Conservation (phyloP, 2,888 invertebrate genomes). For the Acanthosepion esculentum region DNA sequence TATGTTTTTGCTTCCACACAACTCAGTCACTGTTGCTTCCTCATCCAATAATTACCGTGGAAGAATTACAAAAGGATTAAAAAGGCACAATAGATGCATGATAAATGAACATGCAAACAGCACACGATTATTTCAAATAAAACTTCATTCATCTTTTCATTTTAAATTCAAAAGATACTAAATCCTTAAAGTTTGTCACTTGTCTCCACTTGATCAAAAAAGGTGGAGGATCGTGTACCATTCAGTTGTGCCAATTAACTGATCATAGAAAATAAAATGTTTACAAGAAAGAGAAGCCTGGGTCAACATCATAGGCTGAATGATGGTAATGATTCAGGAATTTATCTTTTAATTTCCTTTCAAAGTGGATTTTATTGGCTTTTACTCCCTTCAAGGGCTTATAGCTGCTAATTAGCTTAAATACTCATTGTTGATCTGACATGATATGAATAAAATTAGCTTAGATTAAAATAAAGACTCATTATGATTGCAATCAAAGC, state of each 20-base stretch:
- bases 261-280: neutral
- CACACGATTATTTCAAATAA: neutral
- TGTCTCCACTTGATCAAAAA: neutral
- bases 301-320: neutral
- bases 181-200: slow-evolving; percentile 33
- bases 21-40: neutral
- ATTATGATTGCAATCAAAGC: slow-evolving; percentile 22
- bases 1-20: neutral
- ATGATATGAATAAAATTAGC: slow-evolving; percentile 13
- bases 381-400: slow-evolving; percentile 14
- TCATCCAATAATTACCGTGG: neutral
- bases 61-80: neutral
- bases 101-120: neutral
- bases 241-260: neutral
- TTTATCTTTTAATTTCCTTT: slow-evolving; percentile 33
- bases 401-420: slow-evolving; percentile 33
- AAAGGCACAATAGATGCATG: neutral
- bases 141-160: neutral
- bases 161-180: neutral
- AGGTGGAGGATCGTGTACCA: neutral
- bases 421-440: slow-evolving; percentile 33
- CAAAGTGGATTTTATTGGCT: slow-evolving; percentile 14
- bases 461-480: slow-evolving; percentile 25
- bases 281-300: neutral
- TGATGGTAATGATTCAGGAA: neutral